Conservation (phyloP, 2,888 invertebrate genomes). For the Ormyrus nitidulus region DNA sequence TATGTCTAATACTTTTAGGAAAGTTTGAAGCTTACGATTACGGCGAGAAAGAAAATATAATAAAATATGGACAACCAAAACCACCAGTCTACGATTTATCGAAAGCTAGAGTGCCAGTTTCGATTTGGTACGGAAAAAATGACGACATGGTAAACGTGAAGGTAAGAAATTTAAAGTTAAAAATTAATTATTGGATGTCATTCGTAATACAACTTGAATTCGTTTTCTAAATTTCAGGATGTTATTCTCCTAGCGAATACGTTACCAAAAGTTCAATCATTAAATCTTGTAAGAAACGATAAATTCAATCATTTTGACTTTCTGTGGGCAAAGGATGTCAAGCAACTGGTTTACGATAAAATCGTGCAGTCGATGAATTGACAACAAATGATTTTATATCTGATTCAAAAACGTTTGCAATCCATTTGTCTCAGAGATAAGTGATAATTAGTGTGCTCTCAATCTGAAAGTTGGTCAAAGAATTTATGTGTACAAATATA, state of each 20-base stretch:
- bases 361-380: no score
- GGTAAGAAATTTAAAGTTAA: conserved; percentile 6
- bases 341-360: conserved; percentile 27
- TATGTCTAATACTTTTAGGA: conserved; percentile 23
- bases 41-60: conserved; percentile 3
- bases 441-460: no score
- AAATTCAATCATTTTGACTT: conserved; percentile 52
- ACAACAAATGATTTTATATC: no score
- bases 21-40: conserved; percentile 42
- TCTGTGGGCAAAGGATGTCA: conserved; percentile 44
- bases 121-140: conserved; percentile 21
- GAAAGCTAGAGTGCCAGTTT: conserved; percentile 37
- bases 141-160: conserved; percentile 40
- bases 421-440: no score
- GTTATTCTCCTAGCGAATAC: background rate
- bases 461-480: no score
- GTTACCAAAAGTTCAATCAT: conserved; percentile 17
- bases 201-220: background rate
- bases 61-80: background rate
- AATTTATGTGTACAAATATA: no score
- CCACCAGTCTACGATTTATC: conserved; percentile 36
- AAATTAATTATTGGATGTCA: no score
- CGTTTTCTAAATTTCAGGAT: conserved; percentile 40
- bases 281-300: background rate
- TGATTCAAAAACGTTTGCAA: no score